Evolutionary conservation across 2,113 vertebrate genomes (phyloP), one percentile per base, ranked within the genome.

Genomic region (Neofelis nebulosa): DNA sequence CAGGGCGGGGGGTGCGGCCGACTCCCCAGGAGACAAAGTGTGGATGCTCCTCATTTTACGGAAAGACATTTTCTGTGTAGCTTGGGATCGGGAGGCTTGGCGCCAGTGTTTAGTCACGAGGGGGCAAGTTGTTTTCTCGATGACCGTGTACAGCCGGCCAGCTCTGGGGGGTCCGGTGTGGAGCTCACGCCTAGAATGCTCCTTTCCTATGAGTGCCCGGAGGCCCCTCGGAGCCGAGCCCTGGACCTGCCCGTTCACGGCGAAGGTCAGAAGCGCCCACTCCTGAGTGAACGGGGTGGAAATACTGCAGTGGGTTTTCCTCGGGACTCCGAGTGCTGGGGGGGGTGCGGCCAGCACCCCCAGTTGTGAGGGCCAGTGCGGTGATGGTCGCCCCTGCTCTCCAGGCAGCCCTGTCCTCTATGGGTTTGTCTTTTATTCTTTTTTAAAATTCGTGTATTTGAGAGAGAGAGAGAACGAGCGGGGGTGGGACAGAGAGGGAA

Each of bases 351-450:
- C 25, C 7, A 3, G 68, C 2, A 6, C 69, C 33, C 57, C 48
- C 1, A 0, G 23, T 41, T 18, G 0, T 19, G 16, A 76, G 84
- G 36, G 29, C 71, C 50, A 23, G 63, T 41, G 38, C 1, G 1
- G 33, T 16, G 45, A 80, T 14, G 14, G 45, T 63, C n/a, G 38
- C 27, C 19, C 92, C 95, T 23, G 21, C 38, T 52, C 31, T 98
- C 97, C 98, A 98, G 98, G 98, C 98, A 99, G 99, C 99, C 96
- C 98, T 98, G 97, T 99, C 98, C 38, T 99, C 98, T 86, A 98
- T 98, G 97, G 98, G 98, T 97, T 98, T 99, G 98, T 98, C 97
- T 99, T 98, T 98, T 99, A 21, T 61, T 61, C 57, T 61, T 61
- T 61, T 55, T 55, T 5, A 55, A 55, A 55, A 55, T 19, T 55